A percentile compares a stretch with the other conserved stretches of the same genome.
These are phyloP conservation scores for Pipa parva DNA, from an alignment of 2,113 vertebrate genomes.

Conservation along the genomic window DNA sequence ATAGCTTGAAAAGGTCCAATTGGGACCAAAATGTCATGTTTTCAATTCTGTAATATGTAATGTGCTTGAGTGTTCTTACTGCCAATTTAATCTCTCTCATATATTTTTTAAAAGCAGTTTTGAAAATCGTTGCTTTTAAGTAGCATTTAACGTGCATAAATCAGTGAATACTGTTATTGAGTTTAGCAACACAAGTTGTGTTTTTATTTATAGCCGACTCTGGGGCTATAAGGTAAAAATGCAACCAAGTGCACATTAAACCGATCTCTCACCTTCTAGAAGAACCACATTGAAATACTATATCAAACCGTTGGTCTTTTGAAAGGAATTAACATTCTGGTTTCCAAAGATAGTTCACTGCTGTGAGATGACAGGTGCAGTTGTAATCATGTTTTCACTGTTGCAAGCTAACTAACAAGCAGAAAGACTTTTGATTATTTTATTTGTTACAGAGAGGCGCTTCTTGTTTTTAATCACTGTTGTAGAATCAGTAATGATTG, in stretches of 20 bases:
- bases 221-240: not conserved
- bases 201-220: not conserved
- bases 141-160: not conserved
- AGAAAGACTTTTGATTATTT: slow-evolving; percentile 50
- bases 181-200: not conserved
- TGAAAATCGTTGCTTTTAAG: too few species aligned
- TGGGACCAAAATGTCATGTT: too few species aligned
- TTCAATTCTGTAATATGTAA: too few species aligned
- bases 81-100: too few species aligned
- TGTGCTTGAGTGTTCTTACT: too few species aligned
- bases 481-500: slow-evolving; percentile 56
- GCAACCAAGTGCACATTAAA: slow-evolving; percentile 48
- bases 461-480: slow-evolving; percentile 61
- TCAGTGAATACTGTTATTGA: not conserved
- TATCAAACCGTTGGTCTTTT: slow-evolving; percentile 58
- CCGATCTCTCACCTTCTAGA: slow-evolving; percentile 54
- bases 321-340: slow-evolving; percentile 60
- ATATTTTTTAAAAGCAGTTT: too few species aligned
- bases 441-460: slow-evolving; percentile 50
- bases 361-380: slow-evolving; percentile 55
- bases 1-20: too few species aligned
- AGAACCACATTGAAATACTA: slow-evolving; percentile 52
- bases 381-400: slow-evolving; percentile 61
- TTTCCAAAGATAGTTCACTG: slow-evolving; percentile 59
- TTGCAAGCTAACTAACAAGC: slow-evolving; percentile 61